Evolutionary conservation across 2,797 vertebrate genomes (phyloP).

Genomic region (Sphaeramia orbicularis): DNA sequence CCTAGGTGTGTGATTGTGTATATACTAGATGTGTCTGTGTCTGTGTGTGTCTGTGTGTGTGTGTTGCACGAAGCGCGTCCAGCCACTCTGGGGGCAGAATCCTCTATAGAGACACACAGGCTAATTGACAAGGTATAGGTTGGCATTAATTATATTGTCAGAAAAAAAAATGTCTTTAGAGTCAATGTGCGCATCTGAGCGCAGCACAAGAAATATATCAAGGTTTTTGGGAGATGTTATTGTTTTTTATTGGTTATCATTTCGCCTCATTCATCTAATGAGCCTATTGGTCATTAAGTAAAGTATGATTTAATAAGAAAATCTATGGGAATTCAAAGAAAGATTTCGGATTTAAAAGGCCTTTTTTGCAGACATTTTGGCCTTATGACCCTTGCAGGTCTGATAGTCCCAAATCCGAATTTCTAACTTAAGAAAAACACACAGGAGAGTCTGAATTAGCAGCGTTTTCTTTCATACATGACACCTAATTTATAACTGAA

Average conservation of each 20-base stretch:
- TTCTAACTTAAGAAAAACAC: neutral
- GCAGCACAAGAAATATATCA: slow-evolving; percentile 11
- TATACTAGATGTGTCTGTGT: slow-evolving; percentile 8
- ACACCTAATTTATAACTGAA: no score
- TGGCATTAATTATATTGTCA: slow-evolving; percentile 82
- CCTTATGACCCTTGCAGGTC: neutral
- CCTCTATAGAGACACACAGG: slow-evolving; percentile 74
- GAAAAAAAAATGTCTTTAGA: slow-evolving; percentile 46
- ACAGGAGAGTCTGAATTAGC: neutral
- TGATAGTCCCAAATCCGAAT: neutral
- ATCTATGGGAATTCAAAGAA: no score
- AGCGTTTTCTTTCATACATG: neutral
- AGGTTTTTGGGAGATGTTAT: neutral
- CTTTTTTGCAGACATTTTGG: neutral
- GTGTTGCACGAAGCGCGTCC: slow-evolving; percentile 48
- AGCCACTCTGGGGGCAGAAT: slow-evolving; percentile 72
- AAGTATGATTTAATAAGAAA: no score
- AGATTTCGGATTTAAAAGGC: no score
- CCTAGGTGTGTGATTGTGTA: slow-evolving; percentile 1
- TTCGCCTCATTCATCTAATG: slow-evolving; percentile 6
- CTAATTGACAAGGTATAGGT: slow-evolving; percentile 85
- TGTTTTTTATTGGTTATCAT: slow-evolving; percentile 16
- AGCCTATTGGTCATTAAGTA: neutral
- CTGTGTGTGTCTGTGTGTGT: slow-evolving; percentile 19
- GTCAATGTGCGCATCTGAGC: slow-evolving; percentile 68